Evolutionary conservation across 2,113 vertebrate species (phyloP).

Genomic region (Sapayoa aenigma): DNA sequence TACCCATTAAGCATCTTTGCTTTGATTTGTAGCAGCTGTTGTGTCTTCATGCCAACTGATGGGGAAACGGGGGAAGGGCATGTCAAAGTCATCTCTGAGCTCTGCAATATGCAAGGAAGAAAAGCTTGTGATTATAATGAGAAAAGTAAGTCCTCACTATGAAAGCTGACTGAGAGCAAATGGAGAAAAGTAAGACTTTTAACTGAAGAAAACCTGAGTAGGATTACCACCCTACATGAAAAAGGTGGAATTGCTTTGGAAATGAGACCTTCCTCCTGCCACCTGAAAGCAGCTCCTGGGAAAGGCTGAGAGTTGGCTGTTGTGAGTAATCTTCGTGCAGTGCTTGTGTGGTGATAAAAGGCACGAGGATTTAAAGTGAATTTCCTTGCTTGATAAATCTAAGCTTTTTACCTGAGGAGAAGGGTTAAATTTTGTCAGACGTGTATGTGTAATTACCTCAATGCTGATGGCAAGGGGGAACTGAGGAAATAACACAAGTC

Average conservation of each 20-base stretch:
- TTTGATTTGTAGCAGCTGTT: constrained; percentile 50
- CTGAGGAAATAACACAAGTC: background rate
- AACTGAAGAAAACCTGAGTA: background rate
- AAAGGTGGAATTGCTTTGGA: background rate
- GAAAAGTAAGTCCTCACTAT: background rate
- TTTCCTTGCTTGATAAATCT: background rate
- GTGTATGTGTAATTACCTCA: background rate
- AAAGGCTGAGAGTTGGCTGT: background rate
- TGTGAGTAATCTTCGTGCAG: background rate
- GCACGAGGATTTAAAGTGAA: background rate
- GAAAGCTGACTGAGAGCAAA: constrained; percentile 7
- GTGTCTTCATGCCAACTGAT: constrained; percentile 48
- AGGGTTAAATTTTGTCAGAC: background rate
- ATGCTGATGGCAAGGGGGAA: background rate
- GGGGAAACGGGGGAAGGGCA: background rate
- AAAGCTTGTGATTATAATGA: constrained; percentile 43
- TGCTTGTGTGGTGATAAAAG: background rate
- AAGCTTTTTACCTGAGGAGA: background rate
- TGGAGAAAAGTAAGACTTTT: background rate
- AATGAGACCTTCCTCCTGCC: background rate
- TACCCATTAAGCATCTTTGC: background rate
- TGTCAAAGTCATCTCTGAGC: constrained; percentile 21
- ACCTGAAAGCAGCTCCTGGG: background rate
- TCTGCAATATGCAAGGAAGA: background rate
- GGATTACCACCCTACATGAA: background rate